A percentile compares a stretch with the other conserved stretches of the same genome.
Evolutionary conservation across 2,888 invertebrate genomes (phyloP).

Genomic region (Drymonia ruficornis): DNA sequence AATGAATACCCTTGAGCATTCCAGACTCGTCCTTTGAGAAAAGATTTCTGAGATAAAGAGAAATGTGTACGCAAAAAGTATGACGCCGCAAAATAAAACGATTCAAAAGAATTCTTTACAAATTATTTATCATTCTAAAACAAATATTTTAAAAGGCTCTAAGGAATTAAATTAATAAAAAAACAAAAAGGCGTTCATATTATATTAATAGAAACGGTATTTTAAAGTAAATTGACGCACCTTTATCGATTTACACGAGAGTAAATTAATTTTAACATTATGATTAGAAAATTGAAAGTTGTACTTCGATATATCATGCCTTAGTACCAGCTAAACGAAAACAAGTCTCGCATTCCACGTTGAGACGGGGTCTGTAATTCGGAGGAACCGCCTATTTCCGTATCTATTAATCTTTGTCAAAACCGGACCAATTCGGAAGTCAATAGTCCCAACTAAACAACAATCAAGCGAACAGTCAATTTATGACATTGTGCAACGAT

Average conservation of each 20-base stretch:
- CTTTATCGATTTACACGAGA: background rate
- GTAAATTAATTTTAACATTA: background rate
- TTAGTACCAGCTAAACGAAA: background rate
- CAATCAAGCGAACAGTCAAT: conserved; percentile 7
- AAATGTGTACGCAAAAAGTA: conserved; percentile 63
- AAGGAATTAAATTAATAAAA: conserved; percentile 13
- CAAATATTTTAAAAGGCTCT: conserved; percentile 13
- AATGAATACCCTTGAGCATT: conserved; percentile 72
- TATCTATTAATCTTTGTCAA: conserved; percentile 46
- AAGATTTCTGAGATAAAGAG: conserved; percentile 70
- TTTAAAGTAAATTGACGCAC: background rate
- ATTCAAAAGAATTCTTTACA: conserved; percentile 65
- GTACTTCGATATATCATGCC: background rate
- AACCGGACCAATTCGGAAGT: conserved; percentile 48
- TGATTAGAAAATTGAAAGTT: no score
- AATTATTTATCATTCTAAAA: conserved; percentile 46
- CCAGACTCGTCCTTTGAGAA: conserved; percentile 68
- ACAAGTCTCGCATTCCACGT: background rate
- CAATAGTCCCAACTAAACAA: conserved; percentile 37
- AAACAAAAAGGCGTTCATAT: conserved; percentile 3
- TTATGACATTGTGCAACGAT: background rate
- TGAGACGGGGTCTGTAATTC: background rate
- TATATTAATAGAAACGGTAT: conserved; percentile 2
- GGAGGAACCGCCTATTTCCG: conserved; percentile 2
- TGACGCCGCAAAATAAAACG: conserved; percentile 59